A percentile compares a stretch with the other conserved stretches of the same genome.
These are phyloP conservation scores for Parnassius mnemosyne DNA, from an alignment of 2,888 invertebrate genomes.

Conservation along the genomic window DNA sequence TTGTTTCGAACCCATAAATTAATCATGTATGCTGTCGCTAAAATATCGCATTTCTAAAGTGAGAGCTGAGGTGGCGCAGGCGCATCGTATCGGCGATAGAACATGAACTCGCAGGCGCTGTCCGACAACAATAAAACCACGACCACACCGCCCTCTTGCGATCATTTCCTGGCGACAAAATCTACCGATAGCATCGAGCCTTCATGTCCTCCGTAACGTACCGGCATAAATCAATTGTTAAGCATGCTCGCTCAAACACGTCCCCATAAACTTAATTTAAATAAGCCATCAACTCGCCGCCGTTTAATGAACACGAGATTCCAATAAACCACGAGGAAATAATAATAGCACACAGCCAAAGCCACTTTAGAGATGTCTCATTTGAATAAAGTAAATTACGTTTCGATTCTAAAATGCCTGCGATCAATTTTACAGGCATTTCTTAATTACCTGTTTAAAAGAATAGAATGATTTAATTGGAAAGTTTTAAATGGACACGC, in stretches of 20 bases:
- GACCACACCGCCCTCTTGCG: slow-evolving; percentile 41
- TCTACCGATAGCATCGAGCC: slow-evolving; percentile 71
- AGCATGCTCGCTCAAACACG: slow-evolving; percentile 45
- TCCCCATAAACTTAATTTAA: slow-evolving; percentile 64
- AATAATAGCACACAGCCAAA: slow-evolving; percentile 75
- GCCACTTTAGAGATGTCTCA: slow-evolving; percentile 69
- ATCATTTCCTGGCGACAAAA: slow-evolving; percentile 77
- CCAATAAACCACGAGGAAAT: slow-evolving; percentile 74
- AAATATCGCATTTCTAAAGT: slow-evolving; percentile 71
- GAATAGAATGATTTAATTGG: slow-evolving; percentile 72
- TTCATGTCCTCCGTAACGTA: slow-evolving; percentile 54
- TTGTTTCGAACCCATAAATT: slow-evolving; percentile 73
- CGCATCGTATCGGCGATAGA: slow-evolving; percentile 62
- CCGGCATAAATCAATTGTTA: slow-evolving; percentile 65
- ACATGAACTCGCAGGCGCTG: slow-evolving; percentile 55
- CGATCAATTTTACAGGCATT: slow-evolving; percentile 72
- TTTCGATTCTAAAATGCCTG: slow-evolving; percentile 61
- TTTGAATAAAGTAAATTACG: slow-evolving; percentile 77
- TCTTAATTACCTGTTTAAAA: slow-evolving; percentile 77
- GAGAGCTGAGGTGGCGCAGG: slow-evolving; percentile 54
- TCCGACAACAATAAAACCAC: slow-evolving; percentile 65
- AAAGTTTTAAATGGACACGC: slow-evolving; percentile 69
- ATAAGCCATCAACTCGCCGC: slow-evolving; percentile 62
- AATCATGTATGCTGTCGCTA: slow-evolving; percentile 79
- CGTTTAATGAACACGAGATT: slow-evolving; percentile 70